Evolutionary conservation across 2,888 invertebrate species (phyloP), one percentile per base, ranked within the genome.

Genomic region (Drosophila fulvimacula): DNA sequence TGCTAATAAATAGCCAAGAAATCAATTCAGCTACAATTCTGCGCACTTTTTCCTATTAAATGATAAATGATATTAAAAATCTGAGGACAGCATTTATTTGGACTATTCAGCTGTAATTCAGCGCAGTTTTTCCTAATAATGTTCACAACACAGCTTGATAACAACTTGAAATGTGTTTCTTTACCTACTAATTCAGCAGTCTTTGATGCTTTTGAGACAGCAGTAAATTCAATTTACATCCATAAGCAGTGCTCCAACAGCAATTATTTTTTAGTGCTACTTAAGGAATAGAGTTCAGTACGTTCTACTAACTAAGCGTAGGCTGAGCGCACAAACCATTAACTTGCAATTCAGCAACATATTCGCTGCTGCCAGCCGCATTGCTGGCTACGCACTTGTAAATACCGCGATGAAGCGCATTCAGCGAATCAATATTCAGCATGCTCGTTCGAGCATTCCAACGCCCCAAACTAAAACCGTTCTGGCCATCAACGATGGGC

Each of bases 351-450:
- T 93, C 92, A 59, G 96, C 94, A 44, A 95, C 93, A 90, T 95
- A 94, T 92, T 94, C 95, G 76, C 94, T 94, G 88, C 93, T 93
- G 71, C 96, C 96, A 52, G 96, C 96, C 87, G 92, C 93, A 76
- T 96, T 96, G 83, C 93, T 94, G 13, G 96, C 96, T 62, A 94
- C 94, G 91, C 97, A 97, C 55, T 96, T 96, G 91, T 96, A 97
- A 92, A 95, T 94, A 66, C 96, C 96, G 81, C 95, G 95, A 91
- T 96, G 96, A 65, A 94, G 93, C 53, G 94, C 95, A 62, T 94
- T 94, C 34, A 96, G 94, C 10, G 95, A 94, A 65, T 93, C 94
- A 76, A 95, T 94, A 75, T 93, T 94, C 63, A 94, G 83, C 24
- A 93, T 92, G 74, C 93, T 92, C 63, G 92, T 91, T 30, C 92